Evolutionary conservation across 2,113 vertebrate genomes (phyloP), one percentile per base, ranked within the genome.

Genomic region (Plectropomus leopardus): DNA sequence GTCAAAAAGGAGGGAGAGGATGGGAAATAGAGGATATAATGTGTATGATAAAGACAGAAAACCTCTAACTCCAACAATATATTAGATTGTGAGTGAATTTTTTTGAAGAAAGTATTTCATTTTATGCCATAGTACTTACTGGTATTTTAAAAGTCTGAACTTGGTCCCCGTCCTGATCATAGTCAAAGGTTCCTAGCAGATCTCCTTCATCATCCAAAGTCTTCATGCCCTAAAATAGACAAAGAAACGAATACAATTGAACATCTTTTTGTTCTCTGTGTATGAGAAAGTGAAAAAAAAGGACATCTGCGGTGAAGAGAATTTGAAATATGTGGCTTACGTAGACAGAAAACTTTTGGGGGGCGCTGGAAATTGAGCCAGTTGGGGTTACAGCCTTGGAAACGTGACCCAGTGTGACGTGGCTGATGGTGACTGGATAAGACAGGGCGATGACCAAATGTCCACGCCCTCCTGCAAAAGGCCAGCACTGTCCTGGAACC

Each of bases 351-450:
- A 53, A 68, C n/a, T 40, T 14, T 3, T 15, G 53, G 6, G 48
- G 48, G 5, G 66, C 66, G 1, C 66, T 53, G 32, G 2, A 9
- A 50, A 34, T 32, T 6, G 0, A 1, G 28, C 66, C 66, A 7
- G 14, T 9, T 1, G 32, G 66, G 48, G 48, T 23, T 14, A 34
- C 0, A 14, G 3, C 40, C 2, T 24, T 40, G 6, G n/a, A 6
- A 11, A 53, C 40, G 32, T 68, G 66, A 24, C 48, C 32, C 7
- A 68, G 48, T 10, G 66, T 53, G 6, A 68, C 48, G 10, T 69
- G 66, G 4, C 21, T 53, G n/a, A 68, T 68, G 15, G 4, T 7
- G 4, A 68, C 4, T 1, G 30, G n/a, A 32, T 40, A 15, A 8
- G 66, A 40, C n/a, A 40, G n/a, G 32, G n/a, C 4, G 15, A 68